Evolutionary conservation across 2,888 invertebrate genomes (phyloP).

Genomic region (Nineta flava): DNA sequence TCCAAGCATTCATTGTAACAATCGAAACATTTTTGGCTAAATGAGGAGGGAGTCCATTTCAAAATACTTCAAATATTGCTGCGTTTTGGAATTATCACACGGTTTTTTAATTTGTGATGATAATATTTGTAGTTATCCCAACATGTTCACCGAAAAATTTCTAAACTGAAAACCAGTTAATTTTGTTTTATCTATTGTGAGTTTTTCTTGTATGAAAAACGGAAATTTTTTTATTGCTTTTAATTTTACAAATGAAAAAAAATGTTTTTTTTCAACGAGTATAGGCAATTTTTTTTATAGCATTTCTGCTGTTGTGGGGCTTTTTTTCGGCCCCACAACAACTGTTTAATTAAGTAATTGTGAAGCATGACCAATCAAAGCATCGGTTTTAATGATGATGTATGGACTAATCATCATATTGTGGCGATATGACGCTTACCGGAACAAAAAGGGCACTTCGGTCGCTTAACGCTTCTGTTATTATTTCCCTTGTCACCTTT

Average conservation of each 20-base stretch:
- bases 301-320: neutral
- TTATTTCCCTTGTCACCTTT: constrained; percentile 7
- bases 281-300: neutral
- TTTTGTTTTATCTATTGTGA: too few species aligned
- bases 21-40: too few species aligned
- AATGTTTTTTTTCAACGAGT: neutral
- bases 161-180: too few species aligned
- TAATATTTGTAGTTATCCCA: too few species aligned
- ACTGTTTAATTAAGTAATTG: too few species aligned
- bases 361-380: constrained; percentile 3
- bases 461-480: constrained; percentile 6
- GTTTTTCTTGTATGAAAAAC: too few species aligned
- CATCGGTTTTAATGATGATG: constrained; percentile 5
- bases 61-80: neutral
- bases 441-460: constrained; percentile 9
- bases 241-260: too few species aligned
- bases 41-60: neutral
- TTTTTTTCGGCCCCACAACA: neutral
- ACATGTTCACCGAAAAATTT: too few species aligned
- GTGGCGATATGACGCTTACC: constrained; percentile 8
- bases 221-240: too few species aligned
- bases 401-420: constrained; percentile 7
- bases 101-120: too few species aligned
- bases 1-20: too few species aligned
- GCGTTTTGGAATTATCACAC: neutral